A percentile compares a stretch with the other conserved stretches of the same genome.
Conservation (phyloP, 2,113 vertebrate genomes). For the Oxygymnocypris stewartii region DNA sequence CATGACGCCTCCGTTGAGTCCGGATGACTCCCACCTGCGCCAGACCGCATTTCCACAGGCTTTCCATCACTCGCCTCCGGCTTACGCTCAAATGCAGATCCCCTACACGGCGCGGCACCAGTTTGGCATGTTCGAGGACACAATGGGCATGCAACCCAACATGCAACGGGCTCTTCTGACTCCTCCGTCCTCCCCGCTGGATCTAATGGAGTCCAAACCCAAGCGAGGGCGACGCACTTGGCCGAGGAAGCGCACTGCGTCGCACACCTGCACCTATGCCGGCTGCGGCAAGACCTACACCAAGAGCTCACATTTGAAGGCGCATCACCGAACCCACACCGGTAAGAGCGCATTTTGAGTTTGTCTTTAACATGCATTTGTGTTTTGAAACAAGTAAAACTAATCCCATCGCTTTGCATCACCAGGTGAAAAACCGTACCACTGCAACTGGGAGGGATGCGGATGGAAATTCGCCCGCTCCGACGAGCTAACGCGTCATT, state of each 20-base stretch:
- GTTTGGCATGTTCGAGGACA: slow-evolving; percentile 84
- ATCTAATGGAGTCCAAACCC: slow-evolving; percentile 89
- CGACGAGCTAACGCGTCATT: slow-evolving; percentile 94
- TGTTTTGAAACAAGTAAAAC: not conserved
- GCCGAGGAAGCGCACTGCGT: slow-evolving; percentile 92
- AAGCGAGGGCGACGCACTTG: slow-evolving; percentile 92
- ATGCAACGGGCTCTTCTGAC: slow-evolving; percentile 85
- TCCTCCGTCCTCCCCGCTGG: slow-evolving; percentile 91
- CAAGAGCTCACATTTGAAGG: slow-evolving; percentile 97
- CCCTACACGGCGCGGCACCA: slow-evolving; percentile 77
- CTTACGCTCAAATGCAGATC: slow-evolving; percentile 68
- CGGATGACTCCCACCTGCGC: slow-evolving; percentile 80
- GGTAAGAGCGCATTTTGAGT: slow-evolving; percentile 73
- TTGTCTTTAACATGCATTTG: not conserved
- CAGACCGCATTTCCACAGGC: slow-evolving; percentile 76
- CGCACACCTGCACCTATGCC: slow-evolving; percentile 91
- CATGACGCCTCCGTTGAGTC: slow-evolving; percentile 91
- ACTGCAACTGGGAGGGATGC: slow-evolving; percentile 98
- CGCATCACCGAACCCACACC: slow-evolving; percentile 95
- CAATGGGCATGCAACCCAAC: slow-evolving; percentile 76
- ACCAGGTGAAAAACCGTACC: slow-evolving; percentile 96
- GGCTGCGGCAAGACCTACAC: slow-evolving; percentile 97
- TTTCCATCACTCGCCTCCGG: slow-evolving; percentile 73
- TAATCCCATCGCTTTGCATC: slow-evolving; percentile 1
- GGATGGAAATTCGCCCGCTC: slow-evolving; percentile 98